Base-by-base conservation (phyloP, 2,888 invertebrate species). In the Thymelicus acteon region DNA sequence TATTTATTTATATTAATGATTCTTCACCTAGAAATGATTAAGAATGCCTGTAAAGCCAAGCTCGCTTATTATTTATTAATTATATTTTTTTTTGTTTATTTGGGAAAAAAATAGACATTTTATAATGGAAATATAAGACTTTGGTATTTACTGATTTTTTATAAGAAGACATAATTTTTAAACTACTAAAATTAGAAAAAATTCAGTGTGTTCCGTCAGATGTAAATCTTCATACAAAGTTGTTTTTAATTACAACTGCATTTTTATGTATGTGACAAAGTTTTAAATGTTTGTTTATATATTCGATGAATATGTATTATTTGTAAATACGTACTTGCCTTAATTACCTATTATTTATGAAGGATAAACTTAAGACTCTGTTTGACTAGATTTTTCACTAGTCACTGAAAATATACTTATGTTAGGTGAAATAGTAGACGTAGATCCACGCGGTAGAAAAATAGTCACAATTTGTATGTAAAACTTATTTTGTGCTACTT, bases 361-460 rank as follows among this genome's bases (percentile, higher is more conserved):
- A 71, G 62, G 5, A 49, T 67, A 67, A 81, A 86, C 87, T 75
- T 66, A 75, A 75, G 72, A 82, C 79, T 80, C 85, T 85, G 82
- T 81, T 80, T 82, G 93, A 91, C 93, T 93, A 93, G 92, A 87
- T 86, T 85, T 86, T 87, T 87, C 83, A 84, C 93, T 93, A 93
- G 93, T 93, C 93, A 93, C 61, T 66, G 80, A 85, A 83, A 78
- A 84, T 84, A 73, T 62, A 60, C 65, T 66, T 60, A 63, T 70
- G 13, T 69, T 63, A 54, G 54, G 52, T 65, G 62, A 47, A 68
- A 57, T 66, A 60, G 67, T 67, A 64, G 48, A 15, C 58, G 10
- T 73, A 66, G 60, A 66, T 64, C 44, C 57, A 69, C 44, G 44
- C 8, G 62, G 15, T 63, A 48, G 63, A 57, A 69, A 52, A 49